phyloP scores from a whole-genome alignment of 2,888 invertebrate genomes.

The Masnerella sp. region DNA sequence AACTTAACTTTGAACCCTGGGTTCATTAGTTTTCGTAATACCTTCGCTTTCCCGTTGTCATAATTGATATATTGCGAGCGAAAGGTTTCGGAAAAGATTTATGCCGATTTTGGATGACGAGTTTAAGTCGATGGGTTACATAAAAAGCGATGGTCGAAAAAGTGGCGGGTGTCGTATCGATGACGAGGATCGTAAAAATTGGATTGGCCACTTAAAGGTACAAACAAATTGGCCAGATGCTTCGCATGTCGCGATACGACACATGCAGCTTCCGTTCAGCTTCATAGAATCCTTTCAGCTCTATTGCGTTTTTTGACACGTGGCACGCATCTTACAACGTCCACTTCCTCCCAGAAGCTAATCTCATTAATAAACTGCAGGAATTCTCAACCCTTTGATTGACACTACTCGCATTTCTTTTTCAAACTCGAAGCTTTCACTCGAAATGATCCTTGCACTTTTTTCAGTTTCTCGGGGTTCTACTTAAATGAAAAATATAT shows the following conservation, averaged over 20 bases:
- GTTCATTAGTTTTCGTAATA: conserved; percentile 21
- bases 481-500: too few species aligned
- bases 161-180: not conserved
- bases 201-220: conserved; percentile 42
- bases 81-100: too few species aligned
- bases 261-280: conserved; percentile 49
- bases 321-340: conserved; percentile 60
- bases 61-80: not conserved
- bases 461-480: too few species aligned
- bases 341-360: conserved; percentile 36
- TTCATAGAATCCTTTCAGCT: conserved; percentile 56
- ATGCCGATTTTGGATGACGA: too few species aligned
- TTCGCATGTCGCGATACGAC: conserved; percentile 18
- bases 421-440: too few species aligned
- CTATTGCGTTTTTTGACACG: conserved; percentile 57
- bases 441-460: too few species aligned
- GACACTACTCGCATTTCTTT: conserved; percentile 36
- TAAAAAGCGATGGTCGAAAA: not conserved
- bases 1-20: conserved; percentile 30
- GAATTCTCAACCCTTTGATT: conserved; percentile 52
- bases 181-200: conserved; percentile 22
- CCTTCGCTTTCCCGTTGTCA: not conserved
- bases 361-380: conserved; percentile 56
- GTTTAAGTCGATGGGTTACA: too few species aligned
- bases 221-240: conserved; percentile 49